Conservation (phyloP, 2,113 vertebrate species). For the Lycaon pictus region DNA sequence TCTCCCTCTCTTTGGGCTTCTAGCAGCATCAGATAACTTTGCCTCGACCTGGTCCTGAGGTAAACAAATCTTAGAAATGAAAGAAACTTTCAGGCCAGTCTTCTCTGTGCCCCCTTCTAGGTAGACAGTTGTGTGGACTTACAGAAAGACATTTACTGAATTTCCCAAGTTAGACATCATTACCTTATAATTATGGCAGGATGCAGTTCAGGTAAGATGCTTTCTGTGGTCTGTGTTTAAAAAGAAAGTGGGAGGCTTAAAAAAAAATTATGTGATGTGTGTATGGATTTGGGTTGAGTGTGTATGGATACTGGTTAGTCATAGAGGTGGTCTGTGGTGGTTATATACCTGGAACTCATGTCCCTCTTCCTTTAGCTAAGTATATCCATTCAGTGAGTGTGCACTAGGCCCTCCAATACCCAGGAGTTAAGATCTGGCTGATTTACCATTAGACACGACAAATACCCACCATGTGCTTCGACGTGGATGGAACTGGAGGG, state of each 20-base stretch:
- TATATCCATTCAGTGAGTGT: background rate
- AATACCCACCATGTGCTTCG: too few species aligned
- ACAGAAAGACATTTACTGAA: background rate
- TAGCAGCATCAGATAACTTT: background rate
- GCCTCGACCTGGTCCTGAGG: background rate
- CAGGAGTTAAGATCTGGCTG: background rate
- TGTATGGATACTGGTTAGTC: background rate
- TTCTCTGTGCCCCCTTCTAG: background rate
- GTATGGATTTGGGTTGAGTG: too few species aligned
- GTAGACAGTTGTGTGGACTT: background rate
- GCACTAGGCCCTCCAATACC: too few species aligned
- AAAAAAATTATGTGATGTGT: too few species aligned
- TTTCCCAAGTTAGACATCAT: background rate
- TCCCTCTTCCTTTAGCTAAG: background rate
- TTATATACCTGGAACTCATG: background rate
- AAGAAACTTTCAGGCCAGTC: background rate
- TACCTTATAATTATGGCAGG: background rate
- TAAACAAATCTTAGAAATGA: background rate
- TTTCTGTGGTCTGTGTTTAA: background rate
- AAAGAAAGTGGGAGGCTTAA: background rate
- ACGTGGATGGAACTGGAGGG: too few species aligned
- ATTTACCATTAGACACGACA: background rate
- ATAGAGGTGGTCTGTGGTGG: background rate
- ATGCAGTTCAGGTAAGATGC: background rate
- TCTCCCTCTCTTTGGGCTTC: background rate